Percentiles rank a stretch among this genome's conserved stretches.
Evolutionary conservation across 2,113 vertebrate species (phyloP).

Genomic region (Tetraodon nigroviridis): DNA sequence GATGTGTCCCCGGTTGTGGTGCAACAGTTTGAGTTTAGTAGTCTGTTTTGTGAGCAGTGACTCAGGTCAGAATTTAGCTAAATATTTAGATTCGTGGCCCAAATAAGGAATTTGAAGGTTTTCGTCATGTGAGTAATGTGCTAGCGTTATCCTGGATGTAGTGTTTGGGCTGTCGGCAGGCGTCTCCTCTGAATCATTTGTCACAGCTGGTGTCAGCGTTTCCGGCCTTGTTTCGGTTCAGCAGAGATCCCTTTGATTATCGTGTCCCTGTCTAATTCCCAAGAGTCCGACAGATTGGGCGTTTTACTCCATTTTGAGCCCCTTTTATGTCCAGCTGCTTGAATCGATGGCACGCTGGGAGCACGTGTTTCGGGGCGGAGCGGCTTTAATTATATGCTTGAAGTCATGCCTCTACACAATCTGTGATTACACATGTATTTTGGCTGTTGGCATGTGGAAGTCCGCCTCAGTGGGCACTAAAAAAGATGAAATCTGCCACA

Average conservation of each 20-base stretch:
- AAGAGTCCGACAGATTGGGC: slow-evolving; percentile 13
- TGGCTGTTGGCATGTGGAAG: slow-evolving; percentile 7
- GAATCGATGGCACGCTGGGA: slow-evolving; percentile 8
- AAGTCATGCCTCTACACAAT: slow-evolving; percentile 9
- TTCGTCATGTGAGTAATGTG: no score
- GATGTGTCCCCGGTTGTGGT: not conserved
- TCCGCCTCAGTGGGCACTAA: not conserved
- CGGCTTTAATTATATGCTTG: slow-evolving; percentile 45
- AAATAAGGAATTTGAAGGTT: no score
- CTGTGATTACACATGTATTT: slow-evolving; percentile 35
- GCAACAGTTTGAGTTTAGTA: not conserved
- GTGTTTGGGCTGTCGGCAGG: no score
- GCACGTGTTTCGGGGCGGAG: slow-evolving; percentile 49
- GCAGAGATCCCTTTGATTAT: not conserved
- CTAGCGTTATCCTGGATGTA: no score
- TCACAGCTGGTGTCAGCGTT: not conserved
- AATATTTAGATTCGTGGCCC: no score
- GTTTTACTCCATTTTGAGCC: slow-evolving; percentile 3
- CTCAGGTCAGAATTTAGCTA: no score
- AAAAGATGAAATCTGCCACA: not conserved
- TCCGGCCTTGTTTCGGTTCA: not conserved
- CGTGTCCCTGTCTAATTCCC: not conserved
- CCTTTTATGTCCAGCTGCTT: slow-evolving; percentile 21
- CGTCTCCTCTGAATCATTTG: not conserved
- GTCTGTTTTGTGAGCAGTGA: no score